Evolutionary conservation across 2,797 vertebrate species (phyloP), one percentile per base, ranked within the genome.

Genomic region (Podarcis siculus): DNA sequence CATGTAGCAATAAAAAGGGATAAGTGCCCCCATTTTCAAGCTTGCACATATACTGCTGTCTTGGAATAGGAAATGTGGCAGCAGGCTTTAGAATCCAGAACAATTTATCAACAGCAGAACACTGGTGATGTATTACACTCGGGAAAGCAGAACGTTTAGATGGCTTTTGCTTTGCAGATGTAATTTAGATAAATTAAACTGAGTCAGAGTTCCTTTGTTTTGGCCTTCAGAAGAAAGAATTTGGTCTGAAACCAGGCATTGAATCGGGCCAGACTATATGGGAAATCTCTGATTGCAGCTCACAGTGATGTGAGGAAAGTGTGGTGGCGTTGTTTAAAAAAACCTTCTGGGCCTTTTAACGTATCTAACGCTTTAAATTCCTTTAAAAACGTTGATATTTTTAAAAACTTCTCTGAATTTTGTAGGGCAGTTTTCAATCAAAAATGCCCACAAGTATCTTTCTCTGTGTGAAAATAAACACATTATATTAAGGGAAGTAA

Each of bases 151-250:
- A 88, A 49, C 73, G 49, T 79, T 88, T n/a, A 32, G 82, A 84
- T 76, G 61, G 82, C 82, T 84, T 86, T 88, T 72, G 73, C 49
- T 84, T 84, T 88, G 49, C 87, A 88, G 87, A 85, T 79, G 82
- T 88, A 88, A 88, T 84, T 88, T 88, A 84, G 82, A 88, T 85
- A 84, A 73, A 88, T 88, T 88, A 88, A 88, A 79, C 87, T 12
- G 30, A 84, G 76, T 79, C 82, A 83, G 49, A 72, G 30, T 88
- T 64, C 82, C 37, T 84, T 73, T 88, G 35, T 84, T 84, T 71
- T 72, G 66, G n/a, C 72, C 37, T 84, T 79, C 71, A 73, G 35
- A 66, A 66, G 25, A 58, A 72, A 85, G 55, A 30, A 42, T 89
- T 85, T 79, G 4, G 1, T 72, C 37, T 39, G 15, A 85, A 71